Evolutionary conservation across 2,888 invertebrate genomes (phyloP), one percentile per base, ranked within the genome.

Genomic region (Acleris holmiana): DNA sequence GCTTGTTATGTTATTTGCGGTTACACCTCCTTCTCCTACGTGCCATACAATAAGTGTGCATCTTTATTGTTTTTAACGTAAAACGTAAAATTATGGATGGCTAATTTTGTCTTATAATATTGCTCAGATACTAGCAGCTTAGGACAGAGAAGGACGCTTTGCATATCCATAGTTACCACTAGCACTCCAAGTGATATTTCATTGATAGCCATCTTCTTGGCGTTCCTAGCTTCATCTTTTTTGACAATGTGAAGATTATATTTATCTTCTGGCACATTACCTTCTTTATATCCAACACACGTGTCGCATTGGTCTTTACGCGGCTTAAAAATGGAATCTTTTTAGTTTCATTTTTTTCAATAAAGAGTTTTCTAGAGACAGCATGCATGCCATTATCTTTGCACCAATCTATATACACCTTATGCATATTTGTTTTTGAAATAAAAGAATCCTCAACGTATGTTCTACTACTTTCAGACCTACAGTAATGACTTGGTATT

Each of bases 401-500:
- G 2, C 44, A 44, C 44, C 44, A 44, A n/a, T n/a, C 17, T 44
- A 17, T 44, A 17, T 44, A 44, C 44, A 44, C n/a, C 17, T 44
- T 44, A 44, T 44, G 17, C n/a, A 44, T n/a, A 17, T 44, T 15
- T 5, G 44, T 44, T 44, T 44, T 44, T 44, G 44, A 44, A 44
- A n/a, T 15, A 17, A 44, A 44, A 44, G 44, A n/a, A 44, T 44
- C 44, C 44, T 44, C 44, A 44, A 44, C 44, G 44, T 44, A 44
- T 44, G 44, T 44, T 8, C 44, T 44, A 44, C 17, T 44, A 44
- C 44, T 44, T 15, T 15, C 44, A 2, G n/a, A 15, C 15, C 44
- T 44, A 44, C 44, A 44, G 17, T 44, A 44, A n/a, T 44, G 44
- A 44, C 44, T 44, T n/a, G 44, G 44, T 44, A 44, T 17, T n/a